Base-by-base conservation (phyloP, 2,113 vertebrate species). In the Corydoras sp. region DNA sequence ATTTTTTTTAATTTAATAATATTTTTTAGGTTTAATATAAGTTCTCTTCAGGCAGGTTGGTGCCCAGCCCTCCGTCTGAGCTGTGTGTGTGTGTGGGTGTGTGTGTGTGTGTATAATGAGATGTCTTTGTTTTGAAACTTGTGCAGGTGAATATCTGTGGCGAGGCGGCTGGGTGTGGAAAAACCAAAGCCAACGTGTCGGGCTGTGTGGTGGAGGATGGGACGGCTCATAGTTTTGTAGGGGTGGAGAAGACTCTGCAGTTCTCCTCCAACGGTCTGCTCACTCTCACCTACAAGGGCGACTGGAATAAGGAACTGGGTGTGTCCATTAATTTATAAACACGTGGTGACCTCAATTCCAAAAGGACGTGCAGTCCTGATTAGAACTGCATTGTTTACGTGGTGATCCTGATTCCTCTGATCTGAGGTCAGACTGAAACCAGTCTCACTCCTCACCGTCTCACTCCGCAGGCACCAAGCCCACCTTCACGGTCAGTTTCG, bases 61-160 rank as follows among this genome's bases (percentile, higher is more conserved):
- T 24, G 18, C 18, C 18, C 18, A 24, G 18, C 18, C 18, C 18
- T 24, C 18, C 18, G 35, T 43, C 2, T 8, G 35, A 43, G 35
- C 4, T 43, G 35, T 43, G 35, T 43, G 7, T 43, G 35, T 43
- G 7, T 43, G 35, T 43, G n/a, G n/a, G n/a, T n/a, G n/a, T n/a
- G n/a, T n/a, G n/a, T 43, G 35, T 43, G 35, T 43, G 7, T 43
- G 35, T 43, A 43, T 48, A 63, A 63, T 30, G 31, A 13, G 18
- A 24, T 24, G 10, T 10, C 3, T 65, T 65, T 10, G 9, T 8
- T 3, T 5, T n/a, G 32, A 30, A 55, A 49, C 43, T 55, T 1
- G 4, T 6, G 9, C 75, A 96, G 94, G 77, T 99, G 53, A 99
- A 97, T 30, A 89, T 99, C 80, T 99, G 97, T 71, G 88, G 85